Evolutionary conservation across 1,140 invertebrate genomes (phyloP).

Genomic region (Grapholita molesta): DNA sequence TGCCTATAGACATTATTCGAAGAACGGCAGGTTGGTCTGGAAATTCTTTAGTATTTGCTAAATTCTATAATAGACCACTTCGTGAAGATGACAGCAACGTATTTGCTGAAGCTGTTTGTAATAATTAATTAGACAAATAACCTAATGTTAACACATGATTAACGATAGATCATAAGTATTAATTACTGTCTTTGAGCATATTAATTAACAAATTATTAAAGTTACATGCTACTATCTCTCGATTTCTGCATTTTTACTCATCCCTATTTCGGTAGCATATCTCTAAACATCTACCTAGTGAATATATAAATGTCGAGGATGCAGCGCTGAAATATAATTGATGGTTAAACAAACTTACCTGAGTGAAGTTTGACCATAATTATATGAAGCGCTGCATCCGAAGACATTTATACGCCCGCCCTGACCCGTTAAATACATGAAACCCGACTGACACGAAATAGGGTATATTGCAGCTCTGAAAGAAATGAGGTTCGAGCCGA

Average conservation of each 20-base stretch:
- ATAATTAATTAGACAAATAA: background rate
- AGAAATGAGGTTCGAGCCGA: too few relatives aligned
- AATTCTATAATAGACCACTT: constrained; percentile 31
- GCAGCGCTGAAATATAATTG: constrained; percentile 17
- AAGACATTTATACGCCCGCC: constrained; percentile 14
- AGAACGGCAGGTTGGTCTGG: constrained; percentile 29
- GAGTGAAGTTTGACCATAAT: constrained; percentile 20
- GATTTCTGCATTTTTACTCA: background rate
- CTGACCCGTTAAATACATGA: background rate
- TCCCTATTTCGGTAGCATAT: too few relatives aligned
- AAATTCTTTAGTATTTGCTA: constrained; percentile 27
- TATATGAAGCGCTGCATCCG: constrained; percentile 18
- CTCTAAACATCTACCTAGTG: constrained; percentile 19
- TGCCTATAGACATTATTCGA: constrained; percentile 26
- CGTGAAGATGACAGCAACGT: background rate
- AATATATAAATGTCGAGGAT: constrained; percentile 19
- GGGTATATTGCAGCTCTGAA: background rate
- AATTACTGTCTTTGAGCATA: background rate
- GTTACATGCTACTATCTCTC: background rate
- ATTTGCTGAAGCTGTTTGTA: constrained; percentile 18
- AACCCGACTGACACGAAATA: background rate
- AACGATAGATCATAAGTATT: background rate
- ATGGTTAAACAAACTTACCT: too few relatives aligned
- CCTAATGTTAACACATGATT: background rate
- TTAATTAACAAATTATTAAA: background rate